phyloP scores from a whole-genome alignment of 2,888 invertebrate species.

The Lymantria monacha region DNA sequence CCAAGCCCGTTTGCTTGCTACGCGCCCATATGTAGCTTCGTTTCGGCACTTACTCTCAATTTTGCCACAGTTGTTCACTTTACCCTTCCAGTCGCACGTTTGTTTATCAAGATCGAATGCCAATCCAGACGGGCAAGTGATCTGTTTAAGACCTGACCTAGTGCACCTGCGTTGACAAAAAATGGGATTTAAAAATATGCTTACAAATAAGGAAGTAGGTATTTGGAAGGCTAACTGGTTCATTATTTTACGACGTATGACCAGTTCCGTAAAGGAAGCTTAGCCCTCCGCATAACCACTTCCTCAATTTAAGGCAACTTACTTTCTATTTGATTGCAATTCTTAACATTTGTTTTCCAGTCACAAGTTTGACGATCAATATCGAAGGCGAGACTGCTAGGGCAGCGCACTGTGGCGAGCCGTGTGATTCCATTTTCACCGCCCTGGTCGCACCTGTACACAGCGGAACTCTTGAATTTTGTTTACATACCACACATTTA shows the following conservation, averaged over 20 bases:
- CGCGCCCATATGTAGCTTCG: constrained; percentile 67
- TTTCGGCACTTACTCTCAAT: constrained; percentile 94
- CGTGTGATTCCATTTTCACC: constrained; percentile 93
- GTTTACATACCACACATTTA: background rate
- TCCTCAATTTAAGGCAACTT: constrained; percentile 83
- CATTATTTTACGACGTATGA: constrained; percentile 38
- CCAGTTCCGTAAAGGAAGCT: constrained; percentile 52
- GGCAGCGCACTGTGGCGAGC: constrained; percentile 94
- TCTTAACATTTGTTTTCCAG: constrained; percentile 98
- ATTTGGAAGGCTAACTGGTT: constrained; percentile 65
- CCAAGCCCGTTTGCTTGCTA: constrained; percentile 78
- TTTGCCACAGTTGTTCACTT: constrained; percentile 97
- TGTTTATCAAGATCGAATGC: constrained; percentile 99
- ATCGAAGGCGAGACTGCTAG: constrained; percentile 95
- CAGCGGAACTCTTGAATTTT: constrained; percentile 61
- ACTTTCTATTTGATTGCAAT: constrained; percentile 97
- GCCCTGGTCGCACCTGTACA: constrained; percentile 94
- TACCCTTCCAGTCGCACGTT: constrained; percentile 99
- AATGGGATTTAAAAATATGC: constrained; percentile 71
- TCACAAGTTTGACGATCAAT: constrained; percentile 97
- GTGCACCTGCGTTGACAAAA: constrained; percentile 91
- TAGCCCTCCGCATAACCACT: constrained; percentile 74
- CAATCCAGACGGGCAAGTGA: constrained; percentile 98
- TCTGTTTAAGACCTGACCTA: constrained; percentile 97
- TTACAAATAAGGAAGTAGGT: constrained; percentile 64